Conservation (phyloP, 2,113 vertebrate genomes). For the Rostratula benghalensis region DNA sequence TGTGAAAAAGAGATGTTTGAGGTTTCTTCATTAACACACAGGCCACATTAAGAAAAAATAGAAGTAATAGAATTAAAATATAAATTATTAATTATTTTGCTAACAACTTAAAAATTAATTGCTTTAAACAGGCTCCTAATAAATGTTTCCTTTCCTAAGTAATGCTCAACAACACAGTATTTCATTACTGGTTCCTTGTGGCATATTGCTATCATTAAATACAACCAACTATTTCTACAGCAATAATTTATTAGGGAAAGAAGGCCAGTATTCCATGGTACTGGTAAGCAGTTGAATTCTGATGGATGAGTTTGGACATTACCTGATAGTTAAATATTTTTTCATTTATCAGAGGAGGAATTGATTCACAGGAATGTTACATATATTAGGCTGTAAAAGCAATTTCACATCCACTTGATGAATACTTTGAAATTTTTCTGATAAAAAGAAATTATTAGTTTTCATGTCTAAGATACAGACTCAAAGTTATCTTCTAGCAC, state of each 20-base stretch:
- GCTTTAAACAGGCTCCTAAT: not conserved
- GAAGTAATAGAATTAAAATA: not conserved
- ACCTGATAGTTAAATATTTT: constrained; percentile 19
- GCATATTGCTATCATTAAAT: constrained; percentile 10
- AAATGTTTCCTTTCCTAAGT: not conserved
- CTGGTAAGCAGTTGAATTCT: constrained; percentile 4
- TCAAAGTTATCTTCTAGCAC: not conserved
- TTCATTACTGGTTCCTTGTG: not conserved
- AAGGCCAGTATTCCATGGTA: not conserved
- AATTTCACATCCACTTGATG: not conserved
- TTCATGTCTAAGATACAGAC: not conserved
- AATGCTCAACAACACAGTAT: not conserved
- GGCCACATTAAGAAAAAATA: not conserved
- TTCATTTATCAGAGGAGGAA: constrained; percentile 18
- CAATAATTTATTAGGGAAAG: constrained; percentile 12
- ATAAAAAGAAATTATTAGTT: not conserved
- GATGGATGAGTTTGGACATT: constrained; percentile 30
- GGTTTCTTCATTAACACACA: not conserved
- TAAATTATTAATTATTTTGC: not conserved
- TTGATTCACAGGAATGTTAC: constrained; percentile 1
- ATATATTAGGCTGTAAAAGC: not conserved
- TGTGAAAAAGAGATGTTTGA: not conserved
- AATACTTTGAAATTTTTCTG: not conserved
- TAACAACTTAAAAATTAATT: not conserved
- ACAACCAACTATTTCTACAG: constrained; percentile 18